Percentiles rank a stretch among this genome's conserved stretches.
Evolutionary conservation across 2,113 vertebrate species (phyloP).

Genomic region (Pan paniscus): DNA sequence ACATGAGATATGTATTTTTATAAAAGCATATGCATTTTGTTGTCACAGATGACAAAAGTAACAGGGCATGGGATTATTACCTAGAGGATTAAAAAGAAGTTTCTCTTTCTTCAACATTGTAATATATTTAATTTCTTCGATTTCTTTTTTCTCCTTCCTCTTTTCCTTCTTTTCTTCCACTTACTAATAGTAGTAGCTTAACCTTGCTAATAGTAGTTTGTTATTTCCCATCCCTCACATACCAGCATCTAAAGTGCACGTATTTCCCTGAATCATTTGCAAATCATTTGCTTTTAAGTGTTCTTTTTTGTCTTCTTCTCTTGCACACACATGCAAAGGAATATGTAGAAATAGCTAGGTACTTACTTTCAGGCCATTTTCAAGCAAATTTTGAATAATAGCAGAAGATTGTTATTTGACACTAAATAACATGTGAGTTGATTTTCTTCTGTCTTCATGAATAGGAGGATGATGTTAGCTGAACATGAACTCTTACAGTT

Average conservation of each 20-base stretch:
- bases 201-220: neutral
- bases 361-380: neutral
- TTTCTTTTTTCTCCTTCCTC: neutral
- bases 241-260: neutral
- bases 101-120: neutral
- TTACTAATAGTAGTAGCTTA: neutral
- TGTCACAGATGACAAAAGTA: neutral
- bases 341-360: neutral
- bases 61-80: neutral
- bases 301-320: neutral
- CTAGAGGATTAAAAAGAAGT: neutral
- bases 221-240: neutral
- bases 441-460: neutral
- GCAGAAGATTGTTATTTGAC: neutral
- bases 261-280: neutral
- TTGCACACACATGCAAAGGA: neutral
- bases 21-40: neutral
- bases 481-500: neutral
- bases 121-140: neutral
- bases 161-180: neutral
- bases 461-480: neutral
- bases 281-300: neutral
- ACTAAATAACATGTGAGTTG: neutral
- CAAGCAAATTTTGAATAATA: slow-evolving; percentile 16
- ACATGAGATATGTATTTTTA: neutral